A percentile compares a stretch with the other conserved stretches of the same genome.
Evolutionary conservation across 1,140 invertebrate species (phyloP).

Genomic region (Apis florea): DNA sequence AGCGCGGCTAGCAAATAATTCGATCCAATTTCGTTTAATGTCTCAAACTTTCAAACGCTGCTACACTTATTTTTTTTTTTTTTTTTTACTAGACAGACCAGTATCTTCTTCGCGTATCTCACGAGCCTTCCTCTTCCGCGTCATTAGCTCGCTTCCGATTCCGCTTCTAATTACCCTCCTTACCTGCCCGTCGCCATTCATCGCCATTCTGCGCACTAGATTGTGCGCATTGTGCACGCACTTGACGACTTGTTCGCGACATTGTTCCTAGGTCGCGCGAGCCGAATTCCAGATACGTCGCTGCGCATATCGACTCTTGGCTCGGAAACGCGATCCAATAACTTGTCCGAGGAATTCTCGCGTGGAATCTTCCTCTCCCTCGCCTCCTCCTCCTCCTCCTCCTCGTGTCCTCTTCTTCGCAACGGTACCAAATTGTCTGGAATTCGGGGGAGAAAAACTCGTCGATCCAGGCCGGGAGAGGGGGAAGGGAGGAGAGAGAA

Average conservation of each 20-base stretch:
- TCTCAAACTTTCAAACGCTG: not conserved
- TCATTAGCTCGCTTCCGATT: slow-evolving; percentile 30
- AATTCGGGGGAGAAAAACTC: slow-evolving; percentile 27
- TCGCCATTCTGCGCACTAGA: not conserved
- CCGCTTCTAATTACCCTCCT: slow-evolving; percentile 31
- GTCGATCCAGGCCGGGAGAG: too few relatives aligned
- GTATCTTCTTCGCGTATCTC: too few relatives aligned
- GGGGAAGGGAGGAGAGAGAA: too few relatives aligned
- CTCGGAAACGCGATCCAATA: slow-evolving; percentile 49
- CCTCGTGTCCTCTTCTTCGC: not conserved
- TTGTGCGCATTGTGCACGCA: too few relatives aligned
- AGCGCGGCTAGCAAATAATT: not conserved
- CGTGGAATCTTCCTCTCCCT: not conserved
- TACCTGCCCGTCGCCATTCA: slow-evolving; percentile 20
- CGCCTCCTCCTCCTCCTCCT: slow-evolving; percentile 2
- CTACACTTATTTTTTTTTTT: too few relatives aligned
- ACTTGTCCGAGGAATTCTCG: slow-evolving; percentile 56
- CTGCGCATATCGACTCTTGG: slow-evolving; percentile 37
- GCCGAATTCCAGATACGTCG: slow-evolving; percentile 60
- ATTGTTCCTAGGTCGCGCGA: slow-evolving; percentile 42
- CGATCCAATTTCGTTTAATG: not conserved
- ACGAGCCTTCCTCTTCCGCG: slow-evolving; percentile 5
- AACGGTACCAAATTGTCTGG: not conserved
- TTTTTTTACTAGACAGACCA: too few relatives aligned
- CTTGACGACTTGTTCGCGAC: slow-evolving; percentile 13